These are phyloP conservation scores for Drosophila rellima DNA, from an alignment of 2,888 invertebrate species.

Conservation along the genomic window DNA sequence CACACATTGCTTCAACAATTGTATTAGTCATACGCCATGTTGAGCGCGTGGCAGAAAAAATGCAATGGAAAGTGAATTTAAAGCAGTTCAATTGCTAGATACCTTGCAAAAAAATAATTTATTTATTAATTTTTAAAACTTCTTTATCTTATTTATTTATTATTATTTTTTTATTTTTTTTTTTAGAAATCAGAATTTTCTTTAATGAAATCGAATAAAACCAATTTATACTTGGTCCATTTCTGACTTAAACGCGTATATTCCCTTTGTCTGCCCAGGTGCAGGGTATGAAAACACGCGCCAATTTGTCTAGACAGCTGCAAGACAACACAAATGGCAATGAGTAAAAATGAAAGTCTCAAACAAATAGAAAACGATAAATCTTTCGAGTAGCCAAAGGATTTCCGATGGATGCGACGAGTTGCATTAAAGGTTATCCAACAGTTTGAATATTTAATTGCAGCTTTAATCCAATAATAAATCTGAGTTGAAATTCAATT, in stretches of 20 bases:
- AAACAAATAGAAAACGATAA: constrained; percentile 20
- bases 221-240: no score
- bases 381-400: not conserved
- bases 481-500: constrained; percentile 48
- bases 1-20: constrained; percentile 27
- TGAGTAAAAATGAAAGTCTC: constrained; percentile 29
- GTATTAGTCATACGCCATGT: constrained; percentile 70
- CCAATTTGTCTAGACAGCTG: constrained; percentile 70
- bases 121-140: no score
- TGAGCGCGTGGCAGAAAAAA: constrained; percentile 23
- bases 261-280: not conserved
- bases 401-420: not conserved
- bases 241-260: not conserved
- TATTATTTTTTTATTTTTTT: not conserved
- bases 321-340: constrained; percentile 36
- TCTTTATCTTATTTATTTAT: no score
- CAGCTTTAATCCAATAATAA: constrained; percentile 52
- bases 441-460: constrained; percentile 22
- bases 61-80: not conserved
- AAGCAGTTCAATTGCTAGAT: not conserved
- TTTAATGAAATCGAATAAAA: not conserved
- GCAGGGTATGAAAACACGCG: constrained; percentile 48
- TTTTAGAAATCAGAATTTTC: not conserved
- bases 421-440: not conserved
- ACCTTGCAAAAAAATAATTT: no score